These are phyloP conservation scores for Kryphioiulus occultus DNA, from an alignment of 2,888 invertebrate species.

Conservation along the genomic window DNA sequence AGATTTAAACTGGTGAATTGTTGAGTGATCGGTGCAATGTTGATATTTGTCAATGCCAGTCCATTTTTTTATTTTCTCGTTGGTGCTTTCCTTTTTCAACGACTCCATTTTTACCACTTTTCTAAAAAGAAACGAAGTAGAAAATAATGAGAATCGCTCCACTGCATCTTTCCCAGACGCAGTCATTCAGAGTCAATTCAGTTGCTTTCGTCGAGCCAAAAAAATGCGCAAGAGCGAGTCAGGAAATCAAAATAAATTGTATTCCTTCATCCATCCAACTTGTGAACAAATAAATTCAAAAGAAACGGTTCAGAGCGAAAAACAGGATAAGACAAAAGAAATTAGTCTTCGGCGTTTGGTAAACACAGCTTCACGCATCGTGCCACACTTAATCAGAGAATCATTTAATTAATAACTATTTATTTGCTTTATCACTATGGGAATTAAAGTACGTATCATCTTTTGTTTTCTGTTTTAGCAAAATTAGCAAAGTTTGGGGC, in stretches of 20 bases:
- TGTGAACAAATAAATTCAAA: not conserved
- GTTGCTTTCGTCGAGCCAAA: conserved; percentile 16
- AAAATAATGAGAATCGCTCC: conserved; percentile 17
- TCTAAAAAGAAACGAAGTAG: conserved; percentile 14
- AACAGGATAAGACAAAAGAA: conserved; percentile 6
- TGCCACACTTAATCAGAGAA: not conserved
- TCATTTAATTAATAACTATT: not conserved
- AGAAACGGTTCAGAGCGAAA: not conserved
- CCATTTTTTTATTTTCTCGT: conserved; percentile 20
- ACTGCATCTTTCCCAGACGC: not conserved
- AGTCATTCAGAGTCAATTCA: conserved; percentile 23
- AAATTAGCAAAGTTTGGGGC: too few species aligned
- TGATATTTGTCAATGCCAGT: conserved; percentile 49
- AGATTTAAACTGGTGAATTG: conserved; percentile 17
- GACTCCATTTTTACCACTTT: conserved; percentile 21
- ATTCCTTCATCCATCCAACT: not conserved
- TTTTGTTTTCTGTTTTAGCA: too few species aligned
- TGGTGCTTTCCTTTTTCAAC: not conserved
- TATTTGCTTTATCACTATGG: not conserved
- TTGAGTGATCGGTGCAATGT: conserved; percentile 44
- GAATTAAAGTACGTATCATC: too few species aligned
- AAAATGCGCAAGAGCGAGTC: conserved; percentile 22
- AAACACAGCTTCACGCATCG: not conserved
- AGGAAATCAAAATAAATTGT: conserved; percentile 45
- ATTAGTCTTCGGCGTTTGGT: not conserved